phyloP scores from a whole-genome alignment of 1,140 invertebrate genomes.

The Panagrolaimus sp. region DNA sequence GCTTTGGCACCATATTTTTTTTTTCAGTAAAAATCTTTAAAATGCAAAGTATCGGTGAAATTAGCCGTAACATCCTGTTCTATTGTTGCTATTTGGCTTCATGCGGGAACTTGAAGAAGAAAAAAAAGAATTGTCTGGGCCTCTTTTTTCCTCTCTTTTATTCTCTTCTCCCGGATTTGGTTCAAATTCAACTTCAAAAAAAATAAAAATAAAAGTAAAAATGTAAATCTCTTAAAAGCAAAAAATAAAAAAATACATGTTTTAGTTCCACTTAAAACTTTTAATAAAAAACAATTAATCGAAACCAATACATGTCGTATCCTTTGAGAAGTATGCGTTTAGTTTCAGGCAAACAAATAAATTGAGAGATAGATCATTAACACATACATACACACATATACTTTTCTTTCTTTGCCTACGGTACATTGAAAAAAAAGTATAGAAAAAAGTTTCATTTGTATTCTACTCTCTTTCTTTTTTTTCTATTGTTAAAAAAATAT shows the following conservation, averaged over 20 bases:
- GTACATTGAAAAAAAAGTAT: not conserved
- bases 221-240: not conserved
- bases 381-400: not conserved
- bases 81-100: not conserved
- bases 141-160: not conserved
- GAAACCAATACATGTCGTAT: no score
- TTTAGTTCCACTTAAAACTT: no score
- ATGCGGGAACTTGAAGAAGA: not conserved
- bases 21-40: not conserved
- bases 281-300: no score
- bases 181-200: not conserved
- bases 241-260: no score
- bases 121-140: not conserved
- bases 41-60: not conserved
- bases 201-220: not conserved
- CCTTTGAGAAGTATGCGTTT: not conserved
- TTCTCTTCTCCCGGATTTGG: not conserved
- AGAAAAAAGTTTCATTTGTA: not conserved
- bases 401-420: not conserved
- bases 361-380: not conserved
- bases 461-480: not conserved
- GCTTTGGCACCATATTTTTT: not conserved
- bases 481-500: not conserved
- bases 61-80: constrained; percentile 13
- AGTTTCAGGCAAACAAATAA: not conserved